These are phyloP conservation scores for Lochmaea capreae DNA, from an alignment of 2,888 invertebrate genomes.

Conservation along the genomic window DNA sequence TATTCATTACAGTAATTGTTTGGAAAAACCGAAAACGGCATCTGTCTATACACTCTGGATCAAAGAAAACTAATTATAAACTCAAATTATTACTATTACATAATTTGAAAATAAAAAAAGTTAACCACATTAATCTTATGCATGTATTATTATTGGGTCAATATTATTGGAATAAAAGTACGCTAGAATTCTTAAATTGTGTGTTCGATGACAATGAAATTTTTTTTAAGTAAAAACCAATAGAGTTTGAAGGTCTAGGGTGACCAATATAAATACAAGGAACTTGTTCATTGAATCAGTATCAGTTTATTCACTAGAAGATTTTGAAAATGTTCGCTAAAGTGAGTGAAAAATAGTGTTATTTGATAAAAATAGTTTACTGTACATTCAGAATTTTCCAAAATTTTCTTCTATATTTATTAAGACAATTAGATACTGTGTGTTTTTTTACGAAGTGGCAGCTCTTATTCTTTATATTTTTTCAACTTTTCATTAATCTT, in stretches of 20 bases:
- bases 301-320: constrained; percentile 3
- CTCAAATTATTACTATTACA: too few species aligned
- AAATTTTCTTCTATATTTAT: too few species aligned
- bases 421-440: too few species aligned
- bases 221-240: constrained; percentile 44
- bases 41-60: too few species aligned
- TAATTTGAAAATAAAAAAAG: constrained; percentile 11
- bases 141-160: constrained; percentile 40
- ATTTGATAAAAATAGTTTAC: not conserved
- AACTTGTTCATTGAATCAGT: constrained; percentile 34
- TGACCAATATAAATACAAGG: constrained; percentile 42
- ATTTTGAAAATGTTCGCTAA: constrained; percentile 19
- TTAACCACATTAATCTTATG: constrained; percentile 21
- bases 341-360: constrained; percentile 34
- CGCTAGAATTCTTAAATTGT: constrained; percentile 35
- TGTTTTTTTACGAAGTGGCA: too few species aligned
- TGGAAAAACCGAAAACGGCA: too few species aligned
- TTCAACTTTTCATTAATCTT: too few species aligned
- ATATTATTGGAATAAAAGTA: constrained; percentile 32
- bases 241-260: constrained; percentile 47
- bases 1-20: too few species aligned
- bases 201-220: constrained; percentile 40
- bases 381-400: too few species aligned
- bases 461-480: too few species aligned
- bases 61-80: too few species aligned